A percentile compares a stretch with the other conserved stretches of the same genome.
Evolutionary conservation across 1,140 invertebrate genomes (phyloP).

Genomic region (Trypoxylus dichotomus): DNA sequence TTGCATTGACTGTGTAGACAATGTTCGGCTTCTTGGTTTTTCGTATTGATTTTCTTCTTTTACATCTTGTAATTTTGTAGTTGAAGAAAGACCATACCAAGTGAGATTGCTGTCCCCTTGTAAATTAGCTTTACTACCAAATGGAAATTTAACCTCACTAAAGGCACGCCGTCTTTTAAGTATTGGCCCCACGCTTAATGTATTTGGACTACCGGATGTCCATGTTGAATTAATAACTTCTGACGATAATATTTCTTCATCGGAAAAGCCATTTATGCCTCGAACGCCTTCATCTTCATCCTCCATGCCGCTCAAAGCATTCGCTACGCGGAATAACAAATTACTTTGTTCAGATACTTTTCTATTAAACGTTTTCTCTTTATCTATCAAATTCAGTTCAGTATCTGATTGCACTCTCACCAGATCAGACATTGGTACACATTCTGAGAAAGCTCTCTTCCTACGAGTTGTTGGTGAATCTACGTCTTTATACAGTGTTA

Average conservation of each 20-base stretch:
- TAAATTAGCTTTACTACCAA: slow-evolving; percentile 44
- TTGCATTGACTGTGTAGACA: slow-evolving; percentile 21
- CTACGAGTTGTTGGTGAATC: slow-evolving; percentile 56
- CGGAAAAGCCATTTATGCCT: slow-evolving; percentile 47
- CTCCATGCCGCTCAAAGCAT: slow-evolving; percentile 65
- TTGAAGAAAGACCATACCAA: slow-evolving; percentile 66
- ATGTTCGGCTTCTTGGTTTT: slow-evolving; percentile 31
- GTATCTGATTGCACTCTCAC: slow-evolving; percentile 72
- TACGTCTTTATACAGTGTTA: slow-evolving; percentile 57
- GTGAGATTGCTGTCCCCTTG: slow-evolving; percentile 62
- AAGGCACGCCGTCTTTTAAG: slow-evolving; percentile 53
- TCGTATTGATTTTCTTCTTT: slow-evolving; percentile 35
- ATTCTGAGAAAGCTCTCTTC: slow-evolving; percentile 65
- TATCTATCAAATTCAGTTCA: slow-evolving; percentile 74
- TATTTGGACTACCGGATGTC: background rate
- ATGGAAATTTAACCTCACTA: slow-evolving; percentile 55
- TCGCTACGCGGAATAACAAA: slow-evolving; percentile 72
- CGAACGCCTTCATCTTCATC: slow-evolving; percentile 50
- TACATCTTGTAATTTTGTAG: slow-evolving; percentile 50
- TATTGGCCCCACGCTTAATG: slow-evolving; percentile 43
- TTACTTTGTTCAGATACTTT: slow-evolving; percentile 70
- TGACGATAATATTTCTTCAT: slow-evolving; percentile 45
- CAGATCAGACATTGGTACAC: slow-evolving; percentile 51
- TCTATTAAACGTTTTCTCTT: slow-evolving; percentile 69
- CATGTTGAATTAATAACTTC: background rate